Evolutionary conservation across 2,797 vertebrate genomes (phyloP), one percentile per base, ranked within the genome.

Genomic region (Ficedula albicollis): DNA sequence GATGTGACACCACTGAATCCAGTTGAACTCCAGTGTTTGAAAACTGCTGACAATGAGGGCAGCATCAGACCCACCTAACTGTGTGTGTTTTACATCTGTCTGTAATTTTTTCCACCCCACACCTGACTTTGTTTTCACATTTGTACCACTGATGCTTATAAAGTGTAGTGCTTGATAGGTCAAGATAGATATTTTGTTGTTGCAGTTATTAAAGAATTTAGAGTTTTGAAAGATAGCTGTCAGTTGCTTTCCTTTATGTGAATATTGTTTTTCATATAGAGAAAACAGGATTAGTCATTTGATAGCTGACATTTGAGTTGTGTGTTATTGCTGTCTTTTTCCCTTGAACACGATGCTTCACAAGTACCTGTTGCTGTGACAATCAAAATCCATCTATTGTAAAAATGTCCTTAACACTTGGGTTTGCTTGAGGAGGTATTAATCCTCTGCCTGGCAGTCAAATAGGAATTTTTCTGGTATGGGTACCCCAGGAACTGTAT

Each of bases 251-350:
- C 36, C 48, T 72, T 83, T 77, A 26, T 67, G 20, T 20, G 2
- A 87, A 62, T 62, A 44, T 0, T 0, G 0, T 26, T 87, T 88
- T 94, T 84, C 46, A 41, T 43, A 49, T 29, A 39, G 43, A 56
- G 91, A n/a, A 87, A 80, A 30, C 19, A 84, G n/a, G 23, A 87
- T 82, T 91, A 94, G 80, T 90, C 43, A 67, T 75, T 68, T 66
- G 54, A 83, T 78, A 85, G 32, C 25, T 94, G 86, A 83, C 44
- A 58, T 77, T 93, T 86, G 55, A 91, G 29, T 38, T 26, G 6
- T 70, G 16, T 43, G 91, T 11, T 36, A 23, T 81, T 86, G 58
- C 54, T 84, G 38, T 49, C 1, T 87, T 95, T 93, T 89, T 77
- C 60, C 23, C n/a, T 84, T 81, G 82, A 75, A 58, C 46, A 54